Percentiles rank a stretch among this genome's conserved stretches.
Conservation (phyloP, 2,888 invertebrate genomes). For the Elegia similella region DNA sequence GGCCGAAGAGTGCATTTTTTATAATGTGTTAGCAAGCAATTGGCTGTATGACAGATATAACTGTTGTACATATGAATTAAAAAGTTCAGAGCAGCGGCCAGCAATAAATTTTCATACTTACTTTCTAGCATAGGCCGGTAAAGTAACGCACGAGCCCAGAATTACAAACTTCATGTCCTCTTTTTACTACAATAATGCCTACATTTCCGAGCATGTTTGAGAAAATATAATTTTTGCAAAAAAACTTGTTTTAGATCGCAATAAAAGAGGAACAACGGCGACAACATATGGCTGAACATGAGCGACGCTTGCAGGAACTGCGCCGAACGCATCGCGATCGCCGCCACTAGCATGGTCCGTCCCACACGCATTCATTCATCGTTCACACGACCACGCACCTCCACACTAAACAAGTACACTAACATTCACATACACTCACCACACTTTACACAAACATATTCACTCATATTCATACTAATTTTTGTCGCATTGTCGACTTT, state of each 20-base stretch:
- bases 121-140: too few species aligned
- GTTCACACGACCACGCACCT: conserved; percentile 21
- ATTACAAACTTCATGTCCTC: too few species aligned
- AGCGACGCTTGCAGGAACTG: conserved; percentile 88
- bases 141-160: too few species aligned
- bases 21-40: too few species aligned
- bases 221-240: too few species aligned
- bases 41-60: too few species aligned
- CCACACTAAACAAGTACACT: neutral
- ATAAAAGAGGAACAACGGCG: conserved; percentile 93
- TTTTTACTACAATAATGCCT: too few species aligned
- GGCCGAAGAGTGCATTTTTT: too few species aligned
- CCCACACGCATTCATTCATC: conserved; percentile 37
- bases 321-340: conserved; percentile 80
- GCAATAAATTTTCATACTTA: too few species aligned
- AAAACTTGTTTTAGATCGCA: conserved; percentile 88
- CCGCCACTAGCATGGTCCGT: conserved; percentile 80
- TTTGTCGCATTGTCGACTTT: conserved; percentile 53
- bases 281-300: conserved; percentile 93
- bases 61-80: too few species aligned
- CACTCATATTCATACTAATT: conserved; percentile 39
- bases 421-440: conserved; percentile 31
- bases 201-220: too few species aligned
- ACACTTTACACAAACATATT: conserved; percentile 22
- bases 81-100: too few species aligned